Base-by-base conservation (phyloP, 2,797 vertebrate genomes). In the Chelidonichthys spinosus region DNA sequence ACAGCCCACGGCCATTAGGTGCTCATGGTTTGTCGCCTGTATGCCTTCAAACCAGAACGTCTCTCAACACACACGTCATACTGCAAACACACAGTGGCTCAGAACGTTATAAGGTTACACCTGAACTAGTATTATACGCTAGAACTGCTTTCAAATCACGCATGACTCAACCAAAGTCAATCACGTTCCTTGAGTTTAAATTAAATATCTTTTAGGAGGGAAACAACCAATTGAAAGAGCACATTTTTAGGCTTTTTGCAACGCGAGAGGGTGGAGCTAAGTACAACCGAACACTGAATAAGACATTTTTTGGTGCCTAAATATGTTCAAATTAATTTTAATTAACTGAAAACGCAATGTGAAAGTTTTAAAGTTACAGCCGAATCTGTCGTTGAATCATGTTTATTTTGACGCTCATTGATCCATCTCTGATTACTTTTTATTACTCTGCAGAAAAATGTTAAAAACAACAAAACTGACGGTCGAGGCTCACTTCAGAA, bases 1-100 rank as follows among this genome's bases (percentile, higher is more conserved):
- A 73, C 67, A 72, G 61, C 76, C 82, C 71, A 43, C 11, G 40
- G 74, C 73, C 76, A 78, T 87, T 79, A 74, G 69, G 43, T 46
- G 72, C 68, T 77, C 56, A 72, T 4, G 49, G 66, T 69, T 67
- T 74, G 63, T 59, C 25, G 10, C 59, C 65, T 64, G 49, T 44
- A 32, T 6, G 14, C 55, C 55, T 74, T 72, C 64, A 68, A 59
- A 79, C 39, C 72, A 65, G 58, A 78, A 70, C 54, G 15, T 47
- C 14, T 71, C 58, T 10, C 37, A 36, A 70, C 60, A 53, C 44
- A 68, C 40, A 40, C 37, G 68, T 44, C 39, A 52, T 17, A 14
- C n/a, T 32, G 17, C 47, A 61, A 47, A 56, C 42, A 42, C 3
- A 47, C 14, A 49, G 35, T 43, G 18, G 33, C 49, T 39, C 15